Base-by-base conservation (phyloP, 2,113 vertebrate genomes). In the Chaetura pelagica region DNA sequence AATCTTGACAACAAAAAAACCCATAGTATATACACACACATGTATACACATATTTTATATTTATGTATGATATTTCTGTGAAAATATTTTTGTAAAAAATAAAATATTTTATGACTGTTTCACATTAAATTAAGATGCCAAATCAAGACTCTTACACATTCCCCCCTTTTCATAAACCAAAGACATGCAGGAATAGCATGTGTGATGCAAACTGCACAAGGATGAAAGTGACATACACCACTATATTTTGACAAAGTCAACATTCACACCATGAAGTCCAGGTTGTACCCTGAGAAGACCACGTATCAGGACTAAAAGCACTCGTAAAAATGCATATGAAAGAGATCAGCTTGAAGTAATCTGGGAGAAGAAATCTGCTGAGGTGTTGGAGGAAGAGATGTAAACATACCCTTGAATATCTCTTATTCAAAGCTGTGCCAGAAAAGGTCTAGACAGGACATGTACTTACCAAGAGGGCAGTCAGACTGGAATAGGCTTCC, bases 21-120 rank as follows among this genome's bases (percentile, higher is more conserved):
- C 59, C 0, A 32, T n/a, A 42, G 11, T 7, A 26, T 52, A 54
- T 0, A 54, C 0, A 1, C 24, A 52, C 4, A 58, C 22, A 38
- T 9, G 34, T 22, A 30, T 22, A 9, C 16, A 59, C 8, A 34
- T 1, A 7, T 34, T 71, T 42, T 10, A 26, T 46, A 85, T 72
- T n/a, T 49, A 30, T 29, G 6, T 27, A 20, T 69, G 16, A 9
- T 44, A 64, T 79, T 79, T 32, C 54, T 32, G n/a, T 40, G 3
- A 23, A 67, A 64, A 10, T 10, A 42, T 40, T 48, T 69, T 34
- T 22, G 54, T 52, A 58, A 42, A 35, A 84, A 75, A 73, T n/a
- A 63, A 58, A 87, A 23, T 32, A 10, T 15, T 49, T 22, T 17
- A 49, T 11, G 16, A 7, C 21, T 58, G 30, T 24, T 77, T 34